Conservation (phyloP, 2,888 invertebrate genomes). For the Drosophila algonquin region DNA sequence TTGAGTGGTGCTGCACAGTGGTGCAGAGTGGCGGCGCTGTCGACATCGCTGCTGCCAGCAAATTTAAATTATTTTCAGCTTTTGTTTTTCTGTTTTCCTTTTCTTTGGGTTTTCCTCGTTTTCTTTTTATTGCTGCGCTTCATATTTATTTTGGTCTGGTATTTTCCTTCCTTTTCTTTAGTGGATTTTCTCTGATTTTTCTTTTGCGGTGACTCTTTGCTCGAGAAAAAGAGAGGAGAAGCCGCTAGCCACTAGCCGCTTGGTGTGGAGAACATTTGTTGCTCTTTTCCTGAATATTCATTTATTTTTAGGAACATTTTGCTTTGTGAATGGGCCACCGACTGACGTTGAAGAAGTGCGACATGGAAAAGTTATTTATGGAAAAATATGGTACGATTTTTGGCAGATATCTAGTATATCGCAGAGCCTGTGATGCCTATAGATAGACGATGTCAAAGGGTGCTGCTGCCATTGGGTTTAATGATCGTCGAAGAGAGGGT, state of each 20-base stretch:
- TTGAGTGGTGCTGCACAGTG: conserved; percentile 21
- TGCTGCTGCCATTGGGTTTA: background rate
- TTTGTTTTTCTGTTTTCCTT: conserved; percentile 60
- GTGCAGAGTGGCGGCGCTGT: conserved; percentile 19
- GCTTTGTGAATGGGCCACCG: conserved; percentile 37
- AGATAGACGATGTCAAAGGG: background rate
- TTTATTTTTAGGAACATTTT: conserved; percentile 15
- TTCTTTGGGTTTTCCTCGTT: conserved; percentile 1
- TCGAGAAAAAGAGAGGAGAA: conserved; percentile 5
- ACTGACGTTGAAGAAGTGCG: conserved; percentile 13
- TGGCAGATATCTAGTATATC: background rate
- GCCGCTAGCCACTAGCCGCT: background rate
- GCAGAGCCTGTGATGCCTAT: background rate
- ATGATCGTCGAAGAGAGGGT: background rate
- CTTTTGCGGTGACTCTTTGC: conserved; percentile 14
- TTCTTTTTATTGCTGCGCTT: conserved; percentile 33
- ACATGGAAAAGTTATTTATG: conserved; percentile 22
- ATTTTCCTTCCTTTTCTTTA: conserved; percentile 42
- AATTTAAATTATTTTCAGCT: conserved; percentile 77
- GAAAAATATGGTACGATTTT: conserved; percentile 2
- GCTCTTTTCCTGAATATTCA: conserved; percentile 5
- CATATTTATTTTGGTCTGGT: conserved; percentile 71
- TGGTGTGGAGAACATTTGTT: conserved; percentile 7
- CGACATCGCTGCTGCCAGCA: conserved; percentile 43
- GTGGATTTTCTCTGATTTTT: conserved; percentile 28